Conservation (phyloP, 2,113 vertebrate species). For the Nothocercus julius region DNA sequence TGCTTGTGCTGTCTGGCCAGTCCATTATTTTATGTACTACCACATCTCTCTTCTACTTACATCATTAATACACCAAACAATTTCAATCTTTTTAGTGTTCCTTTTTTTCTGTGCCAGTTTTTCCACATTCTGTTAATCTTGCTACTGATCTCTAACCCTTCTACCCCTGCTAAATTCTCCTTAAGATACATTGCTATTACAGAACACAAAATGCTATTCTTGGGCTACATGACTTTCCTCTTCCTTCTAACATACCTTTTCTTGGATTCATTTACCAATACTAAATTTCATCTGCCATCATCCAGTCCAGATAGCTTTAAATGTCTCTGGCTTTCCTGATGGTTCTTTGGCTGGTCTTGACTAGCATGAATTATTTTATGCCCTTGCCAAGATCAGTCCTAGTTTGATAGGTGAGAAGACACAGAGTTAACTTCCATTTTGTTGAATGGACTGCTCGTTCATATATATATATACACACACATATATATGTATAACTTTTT, state of each 20-base stretch:
- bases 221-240: background rate
- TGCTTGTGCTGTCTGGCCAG: background rate
- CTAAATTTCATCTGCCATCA: background rate
- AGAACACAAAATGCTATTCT: constrained; percentile 17
- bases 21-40: background rate
- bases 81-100: background rate
- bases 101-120: background rate
- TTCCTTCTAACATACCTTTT: background rate
- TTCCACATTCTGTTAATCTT: constrained; percentile 38
- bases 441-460: background rate
- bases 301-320: background rate
- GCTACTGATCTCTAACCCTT: background rate
- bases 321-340: background rate
- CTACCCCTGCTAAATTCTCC: background rate
- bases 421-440: background rate
- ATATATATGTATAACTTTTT: no score
- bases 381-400: background rate
- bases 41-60: background rate
- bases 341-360: background rate
- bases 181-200: background rate
- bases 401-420: background rate
- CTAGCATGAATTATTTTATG: background rate
- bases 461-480: no score
- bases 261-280: background rate
- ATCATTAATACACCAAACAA: background rate